A percentile compares a stretch with the other conserved stretches of the same genome.
Conservation (phyloP, 2,888 invertebrate species). For the Galeopsomyia nigrocyanea region DNA sequence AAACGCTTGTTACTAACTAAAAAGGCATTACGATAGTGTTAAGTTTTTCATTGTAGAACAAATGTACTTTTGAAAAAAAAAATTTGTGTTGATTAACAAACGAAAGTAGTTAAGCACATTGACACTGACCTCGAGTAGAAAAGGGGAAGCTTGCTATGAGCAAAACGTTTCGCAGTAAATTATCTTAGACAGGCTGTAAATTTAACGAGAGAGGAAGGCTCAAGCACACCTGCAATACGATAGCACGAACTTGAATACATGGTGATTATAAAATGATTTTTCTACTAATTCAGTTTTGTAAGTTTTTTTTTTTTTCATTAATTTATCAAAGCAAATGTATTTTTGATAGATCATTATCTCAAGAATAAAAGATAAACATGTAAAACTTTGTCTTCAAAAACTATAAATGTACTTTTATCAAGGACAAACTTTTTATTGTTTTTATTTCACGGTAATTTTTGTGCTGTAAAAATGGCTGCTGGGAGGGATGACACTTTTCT, state of each 20-base stretch:
- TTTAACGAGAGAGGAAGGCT: conserved; percentile 54
- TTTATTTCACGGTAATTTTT: conserved; percentile 1
- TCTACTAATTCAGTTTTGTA: not conserved
- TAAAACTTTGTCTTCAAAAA: too few relatives aligned
- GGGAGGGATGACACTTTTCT: too few relatives aligned
- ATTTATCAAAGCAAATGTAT: not conserved
- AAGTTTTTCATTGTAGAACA: conserved; percentile 35
- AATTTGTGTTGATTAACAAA: conserved; percentile 18
- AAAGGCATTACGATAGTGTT: conserved; percentile 23
- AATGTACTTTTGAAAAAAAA: conserved; percentile 7
- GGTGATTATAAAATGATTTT: conserved; percentile 33
- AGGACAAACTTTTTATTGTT: not conserved
- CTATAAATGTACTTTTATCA: too few relatives aligned
- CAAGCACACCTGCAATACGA: conserved; percentile 41
- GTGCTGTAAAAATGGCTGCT: too few relatives aligned
- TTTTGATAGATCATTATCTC: too few relatives aligned
- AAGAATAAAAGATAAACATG: too few relatives aligned
- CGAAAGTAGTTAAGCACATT: conserved; percentile 2
- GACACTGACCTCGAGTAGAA: conserved; percentile 19
- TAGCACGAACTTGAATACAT: not conserved
- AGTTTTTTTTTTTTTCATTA: not conserved
- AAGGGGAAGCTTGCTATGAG: conserved; percentile 34
- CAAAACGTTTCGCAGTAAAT: conserved; percentile 47
- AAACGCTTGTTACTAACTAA: conserved; percentile 25
- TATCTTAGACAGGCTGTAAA: conserved; percentile 25